These are phyloP conservation scores for Mylabris sibirica DNA, from an alignment of 2,888 invertebrate species.

Conservation along the genomic window DNA sequence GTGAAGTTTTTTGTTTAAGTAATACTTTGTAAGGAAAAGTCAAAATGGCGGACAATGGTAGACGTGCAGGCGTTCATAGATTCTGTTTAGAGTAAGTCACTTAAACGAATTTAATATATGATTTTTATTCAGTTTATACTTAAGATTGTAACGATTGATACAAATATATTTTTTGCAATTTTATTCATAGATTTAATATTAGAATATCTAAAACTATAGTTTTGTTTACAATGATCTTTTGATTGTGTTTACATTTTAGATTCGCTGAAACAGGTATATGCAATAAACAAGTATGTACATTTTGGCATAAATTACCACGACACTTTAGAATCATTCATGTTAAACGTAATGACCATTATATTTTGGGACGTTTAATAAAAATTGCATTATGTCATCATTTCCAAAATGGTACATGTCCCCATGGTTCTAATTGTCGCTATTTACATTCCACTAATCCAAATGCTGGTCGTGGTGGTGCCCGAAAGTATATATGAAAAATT, in stretches of 20 bases:
- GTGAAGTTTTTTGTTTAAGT: background rate
- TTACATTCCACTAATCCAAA: slow-evolving; percentile 22
- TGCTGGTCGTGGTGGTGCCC: slow-evolving; percentile 37
- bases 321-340: slow-evolving; percentile 25
- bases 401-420: slow-evolving; percentile 46
- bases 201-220: background rate
- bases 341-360: slow-evolving; percentile 24
- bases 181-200: background rate
- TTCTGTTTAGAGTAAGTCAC: slow-evolving; percentile 35
- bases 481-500: no score
- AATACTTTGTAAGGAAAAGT: background rate
- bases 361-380: slow-evolving; percentile 22
- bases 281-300: slow-evolving; percentile 17
- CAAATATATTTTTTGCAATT: background rate
- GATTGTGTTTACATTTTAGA: background rate
- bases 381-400: slow-evolving; percentile 44
- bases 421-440: slow-evolving; percentile 47
- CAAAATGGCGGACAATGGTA: slow-evolving; percentile 33
- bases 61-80: slow-evolving; percentile 29
- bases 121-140: background rate
- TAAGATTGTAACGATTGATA: background rate
- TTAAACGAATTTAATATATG: background rate
- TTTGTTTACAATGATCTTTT: background rate
- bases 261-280: slow-evolving; percentile 16
- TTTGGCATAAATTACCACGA: background rate